phyloP scores from a whole-genome alignment of 2,888 invertebrate species.

The Apotomis turbidana region DNA sequence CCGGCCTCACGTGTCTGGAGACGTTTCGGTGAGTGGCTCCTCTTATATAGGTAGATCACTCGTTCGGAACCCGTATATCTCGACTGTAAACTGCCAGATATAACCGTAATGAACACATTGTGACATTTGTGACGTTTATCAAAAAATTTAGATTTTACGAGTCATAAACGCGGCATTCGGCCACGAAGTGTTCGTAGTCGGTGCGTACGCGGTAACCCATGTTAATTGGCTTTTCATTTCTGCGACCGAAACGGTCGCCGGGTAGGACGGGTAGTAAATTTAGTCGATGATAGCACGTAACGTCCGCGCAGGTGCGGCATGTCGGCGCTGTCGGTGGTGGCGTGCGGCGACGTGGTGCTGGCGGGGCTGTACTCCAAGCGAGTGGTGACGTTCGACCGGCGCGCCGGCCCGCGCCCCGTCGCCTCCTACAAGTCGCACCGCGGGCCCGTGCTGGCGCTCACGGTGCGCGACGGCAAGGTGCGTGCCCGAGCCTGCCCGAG shows the following conservation, averaged over 20 bases:
- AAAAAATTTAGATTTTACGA: no score
- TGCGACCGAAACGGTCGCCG: no score
- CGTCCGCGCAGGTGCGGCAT: conserved; percentile 68
- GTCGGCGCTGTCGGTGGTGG: conserved; percentile 81
- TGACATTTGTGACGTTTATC: no score
- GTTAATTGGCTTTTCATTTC: not conserved
- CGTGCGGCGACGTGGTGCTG: conserved; percentile 74
- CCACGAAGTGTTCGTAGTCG: no score
- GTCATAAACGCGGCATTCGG: no score
- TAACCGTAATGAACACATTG: no score
- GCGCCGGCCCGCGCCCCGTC: conserved; percentile 69
- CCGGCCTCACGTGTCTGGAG: conserved; percentile 72
- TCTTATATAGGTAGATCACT: not conserved
- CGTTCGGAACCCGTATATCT: no score
- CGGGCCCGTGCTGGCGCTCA: conserved; percentile 78
- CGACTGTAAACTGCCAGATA: no score
- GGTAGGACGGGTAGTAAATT: no score
- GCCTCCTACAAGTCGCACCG: conserved; percentile 78
- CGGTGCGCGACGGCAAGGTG: conserved; percentile 71
- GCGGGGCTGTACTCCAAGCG: conserved; percentile 83
- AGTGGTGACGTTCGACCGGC: conserved; percentile 80
- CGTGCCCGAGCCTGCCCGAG: no score
- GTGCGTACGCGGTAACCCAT: no score
- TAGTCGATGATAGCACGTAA: not conserved
- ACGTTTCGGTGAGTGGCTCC: conserved; percentile 71